Base-by-base conservation (phyloP, 1,140 invertebrate genomes). In the Micrasema longulum region DNA sequence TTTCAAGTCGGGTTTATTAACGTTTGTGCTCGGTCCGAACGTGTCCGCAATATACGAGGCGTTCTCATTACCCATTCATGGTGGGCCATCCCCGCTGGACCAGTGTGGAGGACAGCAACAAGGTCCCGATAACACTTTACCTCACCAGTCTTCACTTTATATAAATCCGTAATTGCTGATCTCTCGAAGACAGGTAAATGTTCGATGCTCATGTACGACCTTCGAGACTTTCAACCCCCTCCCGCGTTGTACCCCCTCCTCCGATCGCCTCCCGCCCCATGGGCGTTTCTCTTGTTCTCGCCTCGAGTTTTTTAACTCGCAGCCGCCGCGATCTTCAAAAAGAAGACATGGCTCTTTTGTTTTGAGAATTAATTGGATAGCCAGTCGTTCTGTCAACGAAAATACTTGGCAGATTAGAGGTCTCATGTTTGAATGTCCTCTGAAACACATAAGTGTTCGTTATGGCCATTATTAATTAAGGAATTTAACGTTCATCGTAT, bases 301-400 rank as follows among this genome's bases (percentile, higher is more conserved):
- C 26, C 23, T 65, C 12, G 11, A 43, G 31, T 38, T 64, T 71
- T 71, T 71, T 71, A 55, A 20, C 1, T 31, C 18, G 1, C 38
- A 14, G 31, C 50, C 67, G 67, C 35, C 35, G 64, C 48, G 10
- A 45, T 52, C 60, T 71, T 65, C 69, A 64, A 71, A 71, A 71
- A 71, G 69, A 36, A 20, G 36, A 18, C 68, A 31, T 38, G 16
- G 31, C 62, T 53, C 69, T 64, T 60, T 71, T 71, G 69, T 71
- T 71, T 66, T 53, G 69, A 55, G 36, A 70, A 70, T 70, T 70
- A 63, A 70, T 70, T 70, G 68, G 55, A 63, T 35, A 31, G 43
- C 55, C 66, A 38, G 66, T 36, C 48, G 45, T 55, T 69, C 50
- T 69, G 66, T 69, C 66, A 57, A 57, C 66, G 52, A 26, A 69